Evolutionary conservation across 2,888 invertebrate genomes (phyloP).

Genomic region (Camptogramma bilineatum): DNA sequence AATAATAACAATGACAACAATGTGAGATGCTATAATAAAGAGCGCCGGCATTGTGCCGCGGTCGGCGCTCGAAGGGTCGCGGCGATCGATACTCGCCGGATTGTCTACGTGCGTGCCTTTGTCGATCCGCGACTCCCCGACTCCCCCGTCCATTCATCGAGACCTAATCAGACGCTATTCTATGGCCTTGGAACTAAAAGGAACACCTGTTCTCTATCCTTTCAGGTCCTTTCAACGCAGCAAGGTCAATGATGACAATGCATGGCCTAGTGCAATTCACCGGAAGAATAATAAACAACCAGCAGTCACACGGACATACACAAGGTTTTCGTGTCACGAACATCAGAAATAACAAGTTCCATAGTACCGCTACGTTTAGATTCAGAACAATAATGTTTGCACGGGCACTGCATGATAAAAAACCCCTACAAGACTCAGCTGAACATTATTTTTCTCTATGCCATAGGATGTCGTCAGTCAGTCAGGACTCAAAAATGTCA

Average conservation of each 20-base stretch:
- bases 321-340: background rate
- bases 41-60: constrained; percentile 84
- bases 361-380: background rate
- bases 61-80: constrained; percentile 84
- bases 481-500: no score
- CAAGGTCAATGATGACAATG: constrained; percentile 34
- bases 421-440: no score
- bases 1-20: constrained; percentile 86
- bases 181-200: constrained; percentile 31
- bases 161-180: constrained; percentile 71
- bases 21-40: constrained; percentile 86
- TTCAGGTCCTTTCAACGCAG: constrained; percentile 30
- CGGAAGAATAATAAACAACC: constrained; percentile 1
- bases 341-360: background rate
- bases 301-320: background rate
- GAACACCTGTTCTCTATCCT: constrained; percentile 34
- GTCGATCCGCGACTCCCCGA: constrained; percentile 56
- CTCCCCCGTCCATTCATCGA: constrained; percentile 67
- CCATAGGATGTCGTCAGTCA: no score
- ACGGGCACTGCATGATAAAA: no score
- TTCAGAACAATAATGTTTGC: background rate
- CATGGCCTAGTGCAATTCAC: constrained; percentile 19
- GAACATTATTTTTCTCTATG: no score
- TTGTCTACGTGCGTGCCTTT: constrained; percentile 81
- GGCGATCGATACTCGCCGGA: constrained; percentile 82